A percentile compares a stretch with the other conserved stretches of the same genome.
These are phyloP conservation scores for Ditula angustiorana DNA, from an alignment of 2,888 invertebrate genomes.

Conservation along the genomic window DNA sequence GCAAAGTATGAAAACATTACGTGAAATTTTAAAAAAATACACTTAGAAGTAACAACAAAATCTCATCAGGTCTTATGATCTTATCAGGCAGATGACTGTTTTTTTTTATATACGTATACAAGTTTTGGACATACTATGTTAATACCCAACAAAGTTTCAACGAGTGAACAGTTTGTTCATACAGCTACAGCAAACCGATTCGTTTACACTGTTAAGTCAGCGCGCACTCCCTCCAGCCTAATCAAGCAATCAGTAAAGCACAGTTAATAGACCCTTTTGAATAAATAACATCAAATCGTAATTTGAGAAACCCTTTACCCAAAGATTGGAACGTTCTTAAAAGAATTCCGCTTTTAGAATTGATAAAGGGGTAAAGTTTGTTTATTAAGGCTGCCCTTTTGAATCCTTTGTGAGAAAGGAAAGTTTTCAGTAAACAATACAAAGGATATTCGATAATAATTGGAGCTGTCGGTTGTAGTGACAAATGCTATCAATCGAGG, in stretches of 20 bases:
- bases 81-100: too few species aligned
- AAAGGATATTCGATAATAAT: constrained; percentile 23
- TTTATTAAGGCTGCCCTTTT: constrained; percentile 30
- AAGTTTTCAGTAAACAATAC: constrained; percentile 26
- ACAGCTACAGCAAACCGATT: too few species aligned
- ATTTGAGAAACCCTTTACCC: constrained; percentile 19
- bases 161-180: too few species aligned
- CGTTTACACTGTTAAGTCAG: background rate
- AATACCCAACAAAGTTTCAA: too few species aligned
- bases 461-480: constrained; percentile 30
- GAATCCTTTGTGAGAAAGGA: constrained; percentile 18
- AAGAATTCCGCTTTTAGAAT: constrained; percentile 13
- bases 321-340: constrained; percentile 15
- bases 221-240: background rate
- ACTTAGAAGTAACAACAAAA: too few species aligned
- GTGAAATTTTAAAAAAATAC: too few species aligned
- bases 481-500: constrained; percentile 29
- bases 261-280: constrained; percentile 13
- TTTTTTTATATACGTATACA: too few species aligned
- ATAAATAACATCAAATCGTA: constrained; percentile 21
- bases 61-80: too few species aligned
- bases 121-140: too few species aligned
- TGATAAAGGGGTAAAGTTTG: constrained; percentile 24
- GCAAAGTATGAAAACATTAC: too few species aligned
- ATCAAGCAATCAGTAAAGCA: constrained; percentile 24